phyloP scores from a whole-genome alignment of 2,888 invertebrate genomes.

The Parnassius smintheus region DNA sequence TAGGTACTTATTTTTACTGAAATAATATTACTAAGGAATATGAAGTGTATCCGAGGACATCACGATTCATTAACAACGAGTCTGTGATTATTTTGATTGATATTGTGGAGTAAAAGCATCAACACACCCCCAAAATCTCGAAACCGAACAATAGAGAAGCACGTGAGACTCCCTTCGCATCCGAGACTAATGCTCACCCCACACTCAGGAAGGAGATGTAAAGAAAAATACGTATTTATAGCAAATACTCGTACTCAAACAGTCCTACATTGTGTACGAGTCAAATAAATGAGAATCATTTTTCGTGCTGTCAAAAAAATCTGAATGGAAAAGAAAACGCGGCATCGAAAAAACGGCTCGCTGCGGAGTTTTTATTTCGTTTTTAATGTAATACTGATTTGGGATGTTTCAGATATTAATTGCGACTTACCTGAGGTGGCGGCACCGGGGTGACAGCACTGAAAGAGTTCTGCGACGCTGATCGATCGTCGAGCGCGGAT shows the following conservation, averaged over 20 bases:
- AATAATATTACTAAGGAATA: constrained; percentile 32
- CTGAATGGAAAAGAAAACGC: constrained; percentile 80
- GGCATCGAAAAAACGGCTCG: constrained; percentile 73
- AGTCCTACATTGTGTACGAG: constrained; percentile 82
- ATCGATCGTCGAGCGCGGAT: constrained; percentile 76
- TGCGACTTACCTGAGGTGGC: constrained; percentile 74
- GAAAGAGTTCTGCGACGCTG: constrained; percentile 80
- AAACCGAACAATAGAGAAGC: constrained; percentile 73
- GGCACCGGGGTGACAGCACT: constrained; percentile 74
- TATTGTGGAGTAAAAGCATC: constrained; percentile 74
- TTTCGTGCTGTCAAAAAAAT: constrained; percentile 82
- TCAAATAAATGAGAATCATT: constrained; percentile 81
- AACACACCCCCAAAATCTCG: constrained; percentile 77
- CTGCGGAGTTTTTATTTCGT: constrained; percentile 73
- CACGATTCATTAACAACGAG: constrained; percentile 72
- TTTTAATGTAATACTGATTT: constrained; percentile 81
- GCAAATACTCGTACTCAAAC: constrained; percentile 82
- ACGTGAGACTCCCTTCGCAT: constrained; percentile 73
- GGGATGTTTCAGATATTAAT: constrained; percentile 80
- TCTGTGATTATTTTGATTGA: constrained; percentile 77
- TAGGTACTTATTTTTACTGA: too few relatives aligned
- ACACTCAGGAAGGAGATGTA: constrained; percentile 75
- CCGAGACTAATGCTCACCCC: constrained; percentile 77
- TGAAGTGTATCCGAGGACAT: constrained; percentile 67
- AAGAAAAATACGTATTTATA: constrained; percentile 82